Evolutionary conservation across 2,113 vertebrate genomes (phyloP), one percentile per base, ranked within the genome.

Genomic region (Machaerirhynchus nigripectus): DNA sequence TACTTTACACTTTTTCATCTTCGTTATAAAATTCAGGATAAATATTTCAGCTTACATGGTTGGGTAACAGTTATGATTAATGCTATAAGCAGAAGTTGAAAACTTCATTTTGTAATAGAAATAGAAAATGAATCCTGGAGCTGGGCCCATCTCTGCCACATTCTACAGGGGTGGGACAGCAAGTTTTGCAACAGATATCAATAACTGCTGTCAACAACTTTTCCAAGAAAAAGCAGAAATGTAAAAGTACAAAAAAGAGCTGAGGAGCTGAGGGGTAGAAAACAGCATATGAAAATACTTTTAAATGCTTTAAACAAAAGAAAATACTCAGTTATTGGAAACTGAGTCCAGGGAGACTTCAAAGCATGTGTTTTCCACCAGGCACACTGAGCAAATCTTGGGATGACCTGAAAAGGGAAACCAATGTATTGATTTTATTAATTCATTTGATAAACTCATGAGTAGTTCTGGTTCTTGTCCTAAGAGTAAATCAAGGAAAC

Each of bases 191-290:
- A 56, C 4, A 65, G 17, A 44, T 50, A 20, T 17, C 16, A 46
- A n/a, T n/a, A 24, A 67, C 10, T 52, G 7, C 49, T 80, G 49
- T 69, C n/a, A 76, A 17, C 8, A 79, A 7, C 2, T 37, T 35
- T 64, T 23, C 8, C 33, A 84, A 52, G 17, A 49, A 61, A 64
- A 76, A 28, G 19, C 9, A 79, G 84, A 78, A n/a, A 84, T 33
- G 13, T 0, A 31, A 28, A 80, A 77, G 15, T 40, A 53, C 0
- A 0, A 68, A 69, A 50, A 78, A 56, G 19, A 47, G 10, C 13
- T 39, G 22, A 49, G 19, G 23, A 89, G 10, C 13, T 59, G 19
- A 52, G 2, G 7, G 15, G 18, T 12, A 35, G 6, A 0, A 53
- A 60, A 61, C 12, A 31, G 24, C 2, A 1, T 24, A 35, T 15